Base-by-base conservation (phyloP, 2,888 invertebrate genomes). In the Dorcus hopei region DNA sequence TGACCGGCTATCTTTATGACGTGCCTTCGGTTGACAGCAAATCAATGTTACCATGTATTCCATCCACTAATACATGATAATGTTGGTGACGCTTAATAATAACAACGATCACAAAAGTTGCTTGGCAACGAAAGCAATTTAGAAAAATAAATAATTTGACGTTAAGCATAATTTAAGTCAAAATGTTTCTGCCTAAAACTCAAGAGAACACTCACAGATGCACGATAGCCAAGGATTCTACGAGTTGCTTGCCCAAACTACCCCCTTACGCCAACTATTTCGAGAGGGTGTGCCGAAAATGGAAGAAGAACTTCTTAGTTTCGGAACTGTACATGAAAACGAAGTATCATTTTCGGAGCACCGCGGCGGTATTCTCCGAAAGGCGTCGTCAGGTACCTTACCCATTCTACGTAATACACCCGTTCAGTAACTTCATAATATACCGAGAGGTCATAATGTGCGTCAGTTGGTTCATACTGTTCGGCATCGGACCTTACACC, bases 351-450 rank as follows among this genome's bases (percentile, higher is more conserved):
- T 65, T 77, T 14, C 69, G 76, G 14, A 78, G 78, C 58, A 65
- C 64, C n/a, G 73, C 75, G 0, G 72, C 77, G 5, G 66, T 78
- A 4, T 64, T 68, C n/a, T 68, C 70, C 11, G 78, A 78, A 56
- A 76, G 73, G 52, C 71, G 68, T 55, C 64, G 74, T 23, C 78
- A 78, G 38, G 67, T 68, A 14, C 70, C 70, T 3, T 11, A 57
- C 0, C 39, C 72, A 23, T 72, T 73, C 71, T 77, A 74, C 73
- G 58, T 75, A 11, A 72, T 78, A 59, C 78, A 78, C 61, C 78
- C 78, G 0, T 77, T 69, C 62, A 77, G 78, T 57, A 52, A 49
- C 11, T 56, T 63, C 7, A 48, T 48, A 8, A 39, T 60, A 40
- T 57, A 49, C 33, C 42, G 52, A 16, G 64, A 66, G 51, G 53